phyloP scores from a whole-genome alignment of 53 echinoderm and acorn worm genomes.

The Glandiceps talaboti region DNA sequence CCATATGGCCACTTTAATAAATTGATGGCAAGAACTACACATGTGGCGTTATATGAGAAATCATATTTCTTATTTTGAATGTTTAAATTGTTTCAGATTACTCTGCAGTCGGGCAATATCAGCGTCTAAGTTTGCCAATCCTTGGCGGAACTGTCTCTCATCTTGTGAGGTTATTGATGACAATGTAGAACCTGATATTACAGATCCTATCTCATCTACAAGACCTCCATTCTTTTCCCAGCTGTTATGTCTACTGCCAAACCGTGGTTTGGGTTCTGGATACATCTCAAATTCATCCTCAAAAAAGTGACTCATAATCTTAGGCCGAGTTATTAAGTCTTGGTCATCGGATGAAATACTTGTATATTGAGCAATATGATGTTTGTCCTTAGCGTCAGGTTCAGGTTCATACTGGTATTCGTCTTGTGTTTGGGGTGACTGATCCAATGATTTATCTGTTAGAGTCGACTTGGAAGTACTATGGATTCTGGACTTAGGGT shows the following conservation, averaged over 20 bases:
- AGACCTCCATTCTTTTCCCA: neutral
- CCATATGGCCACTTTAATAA: too few species aligned
- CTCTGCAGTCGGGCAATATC: slow-evolving; percentile 64
- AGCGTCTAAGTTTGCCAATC: slow-evolving; percentile 56
- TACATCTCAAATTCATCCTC: neutral
- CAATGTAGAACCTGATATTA: slow-evolving; percentile 50
- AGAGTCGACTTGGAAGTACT: neutral
- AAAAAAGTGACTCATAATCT: neutral
- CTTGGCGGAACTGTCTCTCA: slow-evolving; percentile 76
- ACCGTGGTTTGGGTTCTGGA: neutral
- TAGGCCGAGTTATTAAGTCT: neutral
- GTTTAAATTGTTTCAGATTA: slow-evolving; percentile 32
- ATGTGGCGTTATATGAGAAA: too few species aligned
- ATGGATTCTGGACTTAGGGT: neutral
- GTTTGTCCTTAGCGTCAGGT: neutral
- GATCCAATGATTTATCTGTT: neutral
- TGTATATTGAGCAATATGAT: neutral
- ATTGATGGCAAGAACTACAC: too few species aligned
- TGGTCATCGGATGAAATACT: neutral
- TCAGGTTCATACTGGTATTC: neutral
- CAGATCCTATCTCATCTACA: slow-evolving; percentile 13
- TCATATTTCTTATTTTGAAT: neutral
- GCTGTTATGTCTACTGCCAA: too few species aligned
- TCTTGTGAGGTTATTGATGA: slow-evolving; percentile 71
- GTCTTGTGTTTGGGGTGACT: too few species aligned